Percentiles rank a stretch among this genome's conserved stretches.
Conservation (phyloP, 2,113 vertebrate genomes). For the Prolemur simus region DNA sequence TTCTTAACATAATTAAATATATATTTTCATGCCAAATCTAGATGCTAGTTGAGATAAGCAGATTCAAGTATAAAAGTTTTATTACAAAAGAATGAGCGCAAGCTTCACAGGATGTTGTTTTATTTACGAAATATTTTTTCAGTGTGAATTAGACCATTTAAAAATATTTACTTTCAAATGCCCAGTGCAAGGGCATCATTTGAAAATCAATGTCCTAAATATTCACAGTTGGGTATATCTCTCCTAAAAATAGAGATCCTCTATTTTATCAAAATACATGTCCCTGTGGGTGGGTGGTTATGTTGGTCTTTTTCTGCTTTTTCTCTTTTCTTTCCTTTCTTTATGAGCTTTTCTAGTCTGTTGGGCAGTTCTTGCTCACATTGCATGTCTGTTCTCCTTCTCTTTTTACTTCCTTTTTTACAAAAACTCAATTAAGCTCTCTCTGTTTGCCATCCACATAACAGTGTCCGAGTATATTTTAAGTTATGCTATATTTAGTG, state of each 20-base stretch:
- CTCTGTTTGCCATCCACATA: background rate
- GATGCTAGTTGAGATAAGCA: background rate
- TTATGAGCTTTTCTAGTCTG: background rate
- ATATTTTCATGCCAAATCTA: background rate
- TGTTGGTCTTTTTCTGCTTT: background rate
- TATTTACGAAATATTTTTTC: background rate
- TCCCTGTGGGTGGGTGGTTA: background rate
- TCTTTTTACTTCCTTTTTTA: background rate
- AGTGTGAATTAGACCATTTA: slow-evolving; percentile 28
- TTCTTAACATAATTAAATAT: background rate
- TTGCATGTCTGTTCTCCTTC: background rate
- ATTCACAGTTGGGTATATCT: background rate
- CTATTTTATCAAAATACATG: background rate
- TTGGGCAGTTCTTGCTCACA: background rate
- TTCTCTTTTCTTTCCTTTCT: background rate
- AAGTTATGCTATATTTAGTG: background rate
- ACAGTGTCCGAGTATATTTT: background rate
- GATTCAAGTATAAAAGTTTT: background rate
- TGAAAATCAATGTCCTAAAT: slow-evolving; percentile 35
- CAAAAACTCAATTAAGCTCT: background rate
- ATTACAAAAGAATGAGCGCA: background rate
- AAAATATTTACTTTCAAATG: slow-evolving; percentile 46
- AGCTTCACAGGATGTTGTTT: background rate
- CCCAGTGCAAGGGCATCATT: background rate
- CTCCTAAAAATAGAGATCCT: background rate